Percentiles rank a stretch among this genome's conserved stretches.
phyloP scores from a whole-genome alignment of 2,797 vertebrate species.

The Xenopus petersii region DNA sequence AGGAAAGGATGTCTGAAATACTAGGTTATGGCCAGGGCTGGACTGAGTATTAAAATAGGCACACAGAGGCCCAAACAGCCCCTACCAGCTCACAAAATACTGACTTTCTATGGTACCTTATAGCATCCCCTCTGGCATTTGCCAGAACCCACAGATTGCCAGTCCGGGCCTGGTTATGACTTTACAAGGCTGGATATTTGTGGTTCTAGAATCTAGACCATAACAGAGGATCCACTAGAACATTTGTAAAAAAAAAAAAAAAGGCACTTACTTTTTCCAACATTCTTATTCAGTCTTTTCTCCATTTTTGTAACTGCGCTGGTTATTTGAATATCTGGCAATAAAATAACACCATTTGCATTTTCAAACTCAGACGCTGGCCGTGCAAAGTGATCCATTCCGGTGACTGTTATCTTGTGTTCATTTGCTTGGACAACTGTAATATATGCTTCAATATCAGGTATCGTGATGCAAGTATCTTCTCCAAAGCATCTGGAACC shows the following conservation, averaged over 20 bases:
- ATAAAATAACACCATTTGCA: constrained; percentile 73
- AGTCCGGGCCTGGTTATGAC: no score
- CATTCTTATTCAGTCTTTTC: constrained; percentile 55
- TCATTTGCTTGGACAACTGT: constrained; percentile 92
- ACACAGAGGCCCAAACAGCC: no score
- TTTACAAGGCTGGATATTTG: no score
- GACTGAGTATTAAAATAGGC: no score
- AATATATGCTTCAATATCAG: constrained; percentile 85
- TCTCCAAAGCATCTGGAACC: constrained; percentile 90
- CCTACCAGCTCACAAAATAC: no score
- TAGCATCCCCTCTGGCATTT: no score
- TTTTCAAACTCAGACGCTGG: constrained; percentile 76
- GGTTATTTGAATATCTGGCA: constrained; percentile 87
- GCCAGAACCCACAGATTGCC: no score
- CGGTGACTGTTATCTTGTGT: constrained; percentile 87
- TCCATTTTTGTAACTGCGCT: constrained; percentile 82
- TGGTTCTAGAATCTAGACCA: no score
- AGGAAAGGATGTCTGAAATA: no score
- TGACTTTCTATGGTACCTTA: no score
- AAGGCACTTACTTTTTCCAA: constrained; percentile 64
- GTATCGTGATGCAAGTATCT: constrained; percentile 89
- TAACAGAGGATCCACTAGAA: no score
- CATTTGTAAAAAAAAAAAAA: background rate
- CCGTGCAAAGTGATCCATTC: constrained; percentile 79
- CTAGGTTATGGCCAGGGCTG: no score